These are phyloP conservation scores for Drosophila kurseongensis DNA, from an alignment of 1,140 invertebrate genomes.

Conservation along the genomic window DNA sequence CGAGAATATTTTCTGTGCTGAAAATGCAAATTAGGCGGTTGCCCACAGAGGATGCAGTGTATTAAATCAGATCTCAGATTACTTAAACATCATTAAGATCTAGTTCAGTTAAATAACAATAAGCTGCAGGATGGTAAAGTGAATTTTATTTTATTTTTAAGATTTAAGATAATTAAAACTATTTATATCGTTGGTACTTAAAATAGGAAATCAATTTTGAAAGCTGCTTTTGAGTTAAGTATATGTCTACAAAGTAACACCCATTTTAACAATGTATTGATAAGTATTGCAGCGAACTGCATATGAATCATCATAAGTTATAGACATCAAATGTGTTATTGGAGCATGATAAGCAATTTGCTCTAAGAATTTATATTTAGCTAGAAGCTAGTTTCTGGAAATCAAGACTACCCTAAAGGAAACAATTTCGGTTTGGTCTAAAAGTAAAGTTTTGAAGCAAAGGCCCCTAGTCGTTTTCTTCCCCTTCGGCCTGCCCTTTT, in stretches of 20 bases:
- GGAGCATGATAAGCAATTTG: not conserved
- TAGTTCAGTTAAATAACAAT: not conserved
- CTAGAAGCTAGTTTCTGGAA: not conserved
- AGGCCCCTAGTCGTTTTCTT: not conserved
- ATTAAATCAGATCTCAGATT: not conserved
- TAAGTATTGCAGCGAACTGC: too few species aligned
- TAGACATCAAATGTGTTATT: too few species aligned
- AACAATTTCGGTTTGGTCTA: conserved; percentile 7
- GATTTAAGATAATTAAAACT: too few species aligned
- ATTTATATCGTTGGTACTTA: too few species aligned
- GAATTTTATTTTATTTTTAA: too few species aligned
- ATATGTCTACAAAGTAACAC: too few species aligned
- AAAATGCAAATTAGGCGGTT: conserved; percentile 1
- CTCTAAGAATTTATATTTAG: not conserved
- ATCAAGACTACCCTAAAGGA: not conserved
- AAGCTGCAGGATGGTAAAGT: too few species aligned
- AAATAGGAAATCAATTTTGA: too few species aligned
- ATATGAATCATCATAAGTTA: too few species aligned
- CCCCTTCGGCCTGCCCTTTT: not conserved
- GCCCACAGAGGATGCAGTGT: conserved; percentile 1
- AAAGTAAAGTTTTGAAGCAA: not conserved
- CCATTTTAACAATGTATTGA: too few species aligned
- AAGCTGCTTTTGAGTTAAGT: too few species aligned
- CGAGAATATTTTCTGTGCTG: conserved; percentile 19
- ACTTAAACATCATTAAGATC: not conserved